These are phyloP conservation scores for Sebastes goodei DNA, from an alignment of 2,797 vertebrate genomes.

Conservation along the genomic window DNA sequence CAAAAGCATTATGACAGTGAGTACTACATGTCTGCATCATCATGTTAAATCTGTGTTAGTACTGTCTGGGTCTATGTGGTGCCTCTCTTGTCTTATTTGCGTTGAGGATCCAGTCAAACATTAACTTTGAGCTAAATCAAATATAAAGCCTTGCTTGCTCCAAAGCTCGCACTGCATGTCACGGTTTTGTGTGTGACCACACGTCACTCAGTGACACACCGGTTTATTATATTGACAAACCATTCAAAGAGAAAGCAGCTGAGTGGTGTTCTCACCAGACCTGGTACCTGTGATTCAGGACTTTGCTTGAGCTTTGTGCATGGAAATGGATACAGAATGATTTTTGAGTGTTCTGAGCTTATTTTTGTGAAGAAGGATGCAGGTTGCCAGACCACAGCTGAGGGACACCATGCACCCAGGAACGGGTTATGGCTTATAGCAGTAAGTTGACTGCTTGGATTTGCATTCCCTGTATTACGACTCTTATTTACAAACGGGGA, in stretches of 20 bases:
- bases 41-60: not conserved
- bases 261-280: not conserved
- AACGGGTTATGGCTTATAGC: constrained; percentile 69
- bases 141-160: constrained; percentile 28
- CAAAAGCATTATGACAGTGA: not conserved
- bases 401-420: constrained; percentile 44
- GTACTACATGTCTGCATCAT: not conserved
- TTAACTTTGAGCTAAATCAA: constrained; percentile 63
- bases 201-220: not conserved
- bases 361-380: constrained; percentile 4
- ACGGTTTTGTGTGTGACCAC: not conserved
- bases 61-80: not conserved
- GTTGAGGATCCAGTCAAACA: constrained; percentile 56
- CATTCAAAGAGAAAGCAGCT: not conserved
- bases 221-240: not conserved
- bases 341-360: not conserved
- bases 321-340: not conserved
- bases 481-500: not conserved
- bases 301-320: not conserved
- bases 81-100: constrained; percentile 53
- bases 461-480: not conserved
- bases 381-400: constrained; percentile 14
- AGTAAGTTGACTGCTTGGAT: constrained; percentile 55
- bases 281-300: not conserved
- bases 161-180: not conserved